Evolutionary conservation across 2,797 vertebrate species (phyloP), one percentile per base, ranked within the genome.

Genomic region (Loriculus beryllinus): DNA sequence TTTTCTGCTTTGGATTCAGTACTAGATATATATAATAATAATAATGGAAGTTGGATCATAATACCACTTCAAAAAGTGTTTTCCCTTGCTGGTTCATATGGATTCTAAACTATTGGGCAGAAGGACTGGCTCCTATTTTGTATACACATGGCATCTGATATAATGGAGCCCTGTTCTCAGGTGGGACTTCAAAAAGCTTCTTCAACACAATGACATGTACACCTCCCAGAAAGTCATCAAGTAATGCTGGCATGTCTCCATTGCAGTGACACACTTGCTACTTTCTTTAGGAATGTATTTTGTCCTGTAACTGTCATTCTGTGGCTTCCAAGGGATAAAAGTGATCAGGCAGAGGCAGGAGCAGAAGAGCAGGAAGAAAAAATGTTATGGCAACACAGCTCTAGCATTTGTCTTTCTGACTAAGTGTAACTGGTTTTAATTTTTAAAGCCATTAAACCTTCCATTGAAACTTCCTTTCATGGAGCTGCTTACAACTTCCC

Each of bases 201-300:
- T 51, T 68, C 64, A 81, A 59, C 90, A 92, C 71, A 59, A 19
- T 31, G 22, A 40, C 56, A 86, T 85, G 90, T 86, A 83, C 9
- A 5, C 84, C 89, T 93, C 82, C 80, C 93, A 86, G 37, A 93
- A 94, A 76, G 88, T 22, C 81, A 91, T 69, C 86, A 92, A 42
- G 60, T 47, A 74, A 62, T 15, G 23, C 4, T 83, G 84, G 84
- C 82, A 3, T 6, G 40, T 57, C 42, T 89, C 69, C 74, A 23
- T 11, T 71, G 39, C 9, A 62, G n/a, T 96, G 91, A 90, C 91
- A 92, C 83, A 49, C 68, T 48, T 21, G 23, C 77, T 39, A 16
- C 79, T 94, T 85, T 91, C 81, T 68, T 86, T 18, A 76, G 87
- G 91, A 92, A 92, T 92, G 79, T 76, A 1, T 94, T 95, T 88